Evolutionary conservation across 2,888 invertebrate species (phyloP).

Genomic region (Scelioninae gen. 1): DNA sequence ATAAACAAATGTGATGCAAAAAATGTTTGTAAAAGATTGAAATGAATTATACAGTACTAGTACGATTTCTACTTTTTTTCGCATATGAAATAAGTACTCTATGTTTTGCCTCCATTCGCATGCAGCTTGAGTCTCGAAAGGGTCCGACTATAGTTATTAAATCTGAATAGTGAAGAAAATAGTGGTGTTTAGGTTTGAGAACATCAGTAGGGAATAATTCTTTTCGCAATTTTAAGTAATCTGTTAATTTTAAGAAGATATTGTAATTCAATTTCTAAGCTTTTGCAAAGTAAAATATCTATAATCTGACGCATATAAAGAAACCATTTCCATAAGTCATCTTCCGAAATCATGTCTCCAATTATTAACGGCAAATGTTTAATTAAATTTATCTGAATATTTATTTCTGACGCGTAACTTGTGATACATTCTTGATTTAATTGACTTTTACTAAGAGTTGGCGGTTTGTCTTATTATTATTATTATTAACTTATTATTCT

Average conservation of each 20-base stretch:
- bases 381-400: slow-evolving; percentile 54
- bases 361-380: slow-evolving; percentile 48
- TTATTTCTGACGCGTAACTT: slow-evolving; percentile 66
- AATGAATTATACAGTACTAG: neutral
- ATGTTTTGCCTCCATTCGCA: slow-evolving; percentile 56
- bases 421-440: slow-evolving; percentile 48
- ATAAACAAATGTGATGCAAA: too few species aligned
- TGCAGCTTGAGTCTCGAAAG: slow-evolving; percentile 41
- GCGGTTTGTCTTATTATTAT: slow-evolving; percentile 62
- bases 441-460: slow-evolving; percentile 41
- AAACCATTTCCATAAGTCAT: slow-evolving; percentile 64
- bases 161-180: slow-evolving; percentile 41
- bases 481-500: slow-evolving; percentile 63
- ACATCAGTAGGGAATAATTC: slow-evolving; percentile 49
- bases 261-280: slow-evolving; percentile 38
- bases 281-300: slow-evolving; percentile 55
- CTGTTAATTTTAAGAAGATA: slow-evolving; percentile 22
- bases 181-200: slow-evolving; percentile 62
- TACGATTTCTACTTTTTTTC: slow-evolving; percentile 43
- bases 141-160: slow-evolving; percentile 32
- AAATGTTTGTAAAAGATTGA: too few species aligned
- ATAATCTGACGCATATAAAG: slow-evolving; percentile 46
- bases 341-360: slow-evolving; percentile 52
- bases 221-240: slow-evolving; percentile 33
- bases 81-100: slow-evolving; percentile 39